Conservation (phyloP, 2,113 vertebrate species). For the Sturnus vulgaris region DNA sequence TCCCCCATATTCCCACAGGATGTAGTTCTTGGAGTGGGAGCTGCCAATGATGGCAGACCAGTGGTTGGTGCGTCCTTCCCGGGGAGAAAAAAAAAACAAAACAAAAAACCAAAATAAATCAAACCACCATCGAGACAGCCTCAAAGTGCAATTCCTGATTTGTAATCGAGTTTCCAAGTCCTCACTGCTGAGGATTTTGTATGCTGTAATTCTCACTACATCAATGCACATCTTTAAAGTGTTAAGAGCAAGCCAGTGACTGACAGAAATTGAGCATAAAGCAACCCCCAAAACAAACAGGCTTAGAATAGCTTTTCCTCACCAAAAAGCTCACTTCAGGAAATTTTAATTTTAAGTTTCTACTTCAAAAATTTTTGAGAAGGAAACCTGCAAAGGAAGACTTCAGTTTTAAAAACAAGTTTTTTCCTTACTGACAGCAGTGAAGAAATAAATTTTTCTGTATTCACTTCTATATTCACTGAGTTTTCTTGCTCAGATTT, state of each 20-base stretch:
- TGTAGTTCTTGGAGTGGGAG: constrained; percentile 94
- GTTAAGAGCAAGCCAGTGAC: neutral
- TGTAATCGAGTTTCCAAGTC: neutral
- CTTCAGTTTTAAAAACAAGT: neutral
- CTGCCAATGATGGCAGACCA: constrained; percentile 97
- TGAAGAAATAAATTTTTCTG: neutral
- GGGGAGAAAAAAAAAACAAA: neutral
- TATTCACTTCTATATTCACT: neutral
- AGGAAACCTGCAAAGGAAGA: neutral
- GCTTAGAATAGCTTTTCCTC: neutral
- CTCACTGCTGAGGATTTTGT: neutral
- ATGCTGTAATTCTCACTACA: neutral
- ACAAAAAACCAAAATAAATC: neutral
- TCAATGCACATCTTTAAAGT: neutral
- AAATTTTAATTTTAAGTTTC: neutral
- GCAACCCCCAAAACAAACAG: neutral
- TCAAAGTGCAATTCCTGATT: neutral
- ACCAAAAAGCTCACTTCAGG: neutral
- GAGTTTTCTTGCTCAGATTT: neutral
- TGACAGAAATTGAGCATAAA: neutral
- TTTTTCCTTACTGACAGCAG: neutral
- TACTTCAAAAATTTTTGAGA: neutral
- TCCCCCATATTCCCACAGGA: constrained; percentile 95
- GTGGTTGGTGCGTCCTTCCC: constrained; percentile 91
- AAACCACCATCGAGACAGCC: neutral